Conservation (phyloP, 2,113 vertebrate genomes). For the Channa maculata region DNA sequence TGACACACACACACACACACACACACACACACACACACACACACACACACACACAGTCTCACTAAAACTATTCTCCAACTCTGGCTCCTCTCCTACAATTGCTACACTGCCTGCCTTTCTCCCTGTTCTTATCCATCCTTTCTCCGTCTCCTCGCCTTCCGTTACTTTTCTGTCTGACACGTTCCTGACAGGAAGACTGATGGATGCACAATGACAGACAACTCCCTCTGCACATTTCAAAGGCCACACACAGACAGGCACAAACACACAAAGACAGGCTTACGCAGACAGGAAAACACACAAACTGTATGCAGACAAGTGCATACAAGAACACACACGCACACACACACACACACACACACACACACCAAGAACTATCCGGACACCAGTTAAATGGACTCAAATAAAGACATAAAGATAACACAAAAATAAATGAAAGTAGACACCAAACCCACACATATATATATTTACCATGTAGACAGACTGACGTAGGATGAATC, state of each 20-base stretch:
- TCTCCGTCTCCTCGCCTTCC: slow-evolving; percentile 42
- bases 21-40: not conserved
- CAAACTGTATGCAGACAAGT: slow-evolving; percentile 7
- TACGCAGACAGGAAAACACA: slow-evolving; percentile 12
- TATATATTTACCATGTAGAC: slow-evolving; percentile 30
- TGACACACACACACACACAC: not conserved
- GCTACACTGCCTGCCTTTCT: slow-evolving; percentile 7
- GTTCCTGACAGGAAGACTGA: slow-evolving; percentile 64
- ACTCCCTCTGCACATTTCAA: slow-evolving; percentile 58
- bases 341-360: not conserved
- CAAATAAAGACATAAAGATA: slow-evolving; percentile 11
- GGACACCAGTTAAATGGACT: not conserved
- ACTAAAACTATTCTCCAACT: slow-evolving; percentile 51
- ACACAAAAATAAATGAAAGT: slow-evolving; percentile 15
- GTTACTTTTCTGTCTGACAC: slow-evolving; percentile 41
- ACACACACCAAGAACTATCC: not conserved
- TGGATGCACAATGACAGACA: slow-evolving; percentile 62
- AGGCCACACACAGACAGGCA: slow-evolving; percentile 51
- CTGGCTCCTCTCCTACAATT: slow-evolving; percentile 22
- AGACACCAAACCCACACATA: slow-evolving; percentile 18
- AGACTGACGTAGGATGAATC: slow-evolving; percentile 29
- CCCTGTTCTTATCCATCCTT: slow-evolving; percentile 37
- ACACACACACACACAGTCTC: not conserved
- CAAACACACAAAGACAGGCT: slow-evolving; percentile 23
- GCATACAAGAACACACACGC: not conserved